Base-by-base conservation (phyloP, 2,888 invertebrate species). In the Leptura quadrifasciata region DNA sequence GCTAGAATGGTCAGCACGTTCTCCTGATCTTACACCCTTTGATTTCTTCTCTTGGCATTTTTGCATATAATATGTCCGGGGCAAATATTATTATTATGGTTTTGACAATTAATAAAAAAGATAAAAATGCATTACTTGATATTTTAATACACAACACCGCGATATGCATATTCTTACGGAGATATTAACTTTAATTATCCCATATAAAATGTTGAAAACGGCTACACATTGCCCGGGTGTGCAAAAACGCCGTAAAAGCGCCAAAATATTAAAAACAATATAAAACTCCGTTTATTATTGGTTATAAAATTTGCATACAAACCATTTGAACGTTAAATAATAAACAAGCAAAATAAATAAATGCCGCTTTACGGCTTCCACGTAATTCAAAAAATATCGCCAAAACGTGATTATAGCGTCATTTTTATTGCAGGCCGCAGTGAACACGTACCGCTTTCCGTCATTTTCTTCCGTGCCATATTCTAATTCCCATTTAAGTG, bases 371-470 rank as follows among this genome's bases (percentile, higher is more conserved):
- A 20, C 63, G 57, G 63, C 27, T 69, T 58, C 64, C 61, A 35
- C 58, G 52, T 72, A 35, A 61, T 72, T 60, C 67, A 64, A 75
- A 72, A 39, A 55, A 64, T 75, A 75, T 72, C 54, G 67, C 75
- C 74, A 27, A 70, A 74, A 76, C 76, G 76, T 77, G 77, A 75
- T 77, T 72, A 77, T 75, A 35, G 68, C 68, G 24, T 58, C 21
- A 58, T 71, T 75, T 77, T 77, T 76, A 74, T 77, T 67, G 55
- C 39, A 58, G 39, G 58, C 18, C 57, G 18, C 64, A 24, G 39
- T n/a, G 18, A 64, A 72, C 72, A 63, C 55, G 72, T 72, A 54
- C 57, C 21, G 31, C 55, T 20, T 18, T 72, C 61, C 63, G 17
- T 72, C 72, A 63, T 64, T 72, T 64, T 55, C 64, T 72, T 64